Evolutionary conservation across 1,140 invertebrate genomes (phyloP), one percentile per base, ranked within the genome.

Genomic region (Bombus sylvicola): DNA sequence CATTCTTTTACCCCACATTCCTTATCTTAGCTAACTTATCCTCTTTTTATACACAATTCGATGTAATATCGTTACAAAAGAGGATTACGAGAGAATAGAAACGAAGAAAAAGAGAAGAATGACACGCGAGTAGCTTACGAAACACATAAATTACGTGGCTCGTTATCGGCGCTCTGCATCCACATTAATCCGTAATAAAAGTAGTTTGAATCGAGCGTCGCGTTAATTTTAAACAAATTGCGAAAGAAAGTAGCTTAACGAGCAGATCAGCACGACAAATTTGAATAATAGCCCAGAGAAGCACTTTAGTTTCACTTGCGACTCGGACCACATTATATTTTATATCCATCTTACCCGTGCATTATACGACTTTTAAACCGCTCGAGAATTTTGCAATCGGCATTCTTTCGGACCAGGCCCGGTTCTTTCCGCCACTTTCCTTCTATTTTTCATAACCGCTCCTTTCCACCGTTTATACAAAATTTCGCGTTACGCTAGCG

Each of bases 291-390:
- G 47, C 57, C 9, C 25, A 2, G 4, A 3, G 8, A 18, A 28
- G 47, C 47, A 57, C 47, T 75, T 76, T 6, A 8, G 53, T 76
- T 76, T 76, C 75, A 77, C 31, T 37, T 77, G 75, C 57, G 13
- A 77, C 57, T 59, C 43, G 12, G 25, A 28, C 47, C 34, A 18
- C 59, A 8, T 66, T 43, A 25, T 22, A 22, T 66, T 78, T 66
- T 66, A 78, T 43, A 41, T 31, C 31, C 47, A 15, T 75, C 34
- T 15, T 37, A 13, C 4, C 31, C 31, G 43, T 25, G 22, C 72
- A 31, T 43, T 66, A 43, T 78, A 66, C 76, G 59, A 66, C 76
- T 78, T 66, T 78, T 43, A 41, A 64, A 31, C 41, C 12, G 59
- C 59, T 34, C 59, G 22, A 66, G 18, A 66, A 78, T 78, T 31